These are phyloP conservation scores for Drosophila histrio DNA, from an alignment of 2,888 invertebrate species.

Conservation along the genomic window DNA sequence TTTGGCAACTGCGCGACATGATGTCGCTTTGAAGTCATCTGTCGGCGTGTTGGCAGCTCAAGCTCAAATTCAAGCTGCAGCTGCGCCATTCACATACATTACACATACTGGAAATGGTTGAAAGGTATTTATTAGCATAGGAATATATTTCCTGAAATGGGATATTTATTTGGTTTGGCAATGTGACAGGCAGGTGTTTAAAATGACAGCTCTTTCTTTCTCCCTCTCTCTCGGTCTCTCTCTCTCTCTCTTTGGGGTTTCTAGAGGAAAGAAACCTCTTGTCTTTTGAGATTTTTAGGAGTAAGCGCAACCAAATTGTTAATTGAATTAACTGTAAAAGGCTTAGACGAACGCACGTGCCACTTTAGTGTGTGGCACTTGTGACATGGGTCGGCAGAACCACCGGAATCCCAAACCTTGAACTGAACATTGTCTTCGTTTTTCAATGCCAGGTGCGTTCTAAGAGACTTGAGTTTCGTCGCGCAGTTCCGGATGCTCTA, in stretches of 20 bases:
- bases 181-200: conserved; percentile 20
- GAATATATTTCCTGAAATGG: conserved; percentile 17
- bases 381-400: conserved; percentile 56
- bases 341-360: conserved; percentile 61
- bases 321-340: conserved; percentile 67
- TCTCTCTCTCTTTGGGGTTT: too few species aligned
- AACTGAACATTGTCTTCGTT: neutral
- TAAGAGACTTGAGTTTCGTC: conserved; percentile 14
- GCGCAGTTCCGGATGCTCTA: conserved; percentile 19
- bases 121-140: conserved; percentile 70
- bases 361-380: conserved; percentile 4
- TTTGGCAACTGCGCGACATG: conserved; percentile 43
- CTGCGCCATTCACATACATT: conserved; percentile 15
- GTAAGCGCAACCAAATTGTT: conserved; percentile 37
- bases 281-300: neutral
- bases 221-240: too few species aligned
- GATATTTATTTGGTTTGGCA: conserved; percentile 12
- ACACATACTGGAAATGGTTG: conserved; percentile 23
- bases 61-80: neutral
- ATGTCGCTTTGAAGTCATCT: conserved; percentile 58
- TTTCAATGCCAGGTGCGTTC: conserved; percentile 18
- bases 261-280: conserved; percentile 17
- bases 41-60: conserved; percentile 4
- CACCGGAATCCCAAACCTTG: neutral
- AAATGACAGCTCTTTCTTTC: neutral